Percentiles rank a stretch among this genome's conserved stretches.
Conservation (phyloP, 2,888 invertebrate genomes). For the Parthenolecanium corni region DNA sequence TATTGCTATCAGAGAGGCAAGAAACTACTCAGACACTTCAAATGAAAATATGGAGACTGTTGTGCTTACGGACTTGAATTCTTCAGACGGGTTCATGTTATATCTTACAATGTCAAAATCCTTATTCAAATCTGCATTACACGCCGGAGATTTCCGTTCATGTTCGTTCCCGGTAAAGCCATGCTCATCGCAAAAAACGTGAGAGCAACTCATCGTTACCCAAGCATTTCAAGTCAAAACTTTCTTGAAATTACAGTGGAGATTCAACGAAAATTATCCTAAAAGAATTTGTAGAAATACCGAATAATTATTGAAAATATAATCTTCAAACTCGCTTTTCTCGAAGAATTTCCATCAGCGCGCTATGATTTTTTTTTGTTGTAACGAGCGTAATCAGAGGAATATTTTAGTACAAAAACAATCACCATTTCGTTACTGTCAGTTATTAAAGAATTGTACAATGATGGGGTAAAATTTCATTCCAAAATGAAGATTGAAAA, state of each 20-base stretch:
- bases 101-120: constrained; percentile 39
- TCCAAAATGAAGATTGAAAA: too few species aligned
- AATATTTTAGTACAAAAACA: too few species aligned
- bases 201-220: constrained; percentile 33
- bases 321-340: too few species aligned
- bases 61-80: constrained; percentile 37
- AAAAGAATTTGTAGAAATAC: too few species aligned
- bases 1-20: background rate
- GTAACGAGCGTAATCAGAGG: too few species aligned
- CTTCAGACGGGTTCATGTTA: constrained; percentile 40
- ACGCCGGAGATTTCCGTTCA: constrained; percentile 34
- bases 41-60: background rate
- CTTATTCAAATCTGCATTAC: constrained; percentile 36
- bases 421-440: too few species aligned
- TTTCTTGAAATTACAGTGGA: constrained; percentile 32
- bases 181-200: constrained; percentile 32
- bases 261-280: too few species aligned
- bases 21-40: background rate
- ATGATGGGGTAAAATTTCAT: too few species aligned
- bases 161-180: constrained; percentile 19
- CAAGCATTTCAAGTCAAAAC: constrained; percentile 30
- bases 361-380: too few species aligned
- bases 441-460: too few species aligned
- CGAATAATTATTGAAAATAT: too few species aligned
- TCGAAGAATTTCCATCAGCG: too few species aligned